A percentile compares a stretch with the other conserved stretches of the same genome.
Evolutionary conservation across 2,113 vertebrate species (phyloP).

Genomic region (Herpetotheres cachinnans): DNA sequence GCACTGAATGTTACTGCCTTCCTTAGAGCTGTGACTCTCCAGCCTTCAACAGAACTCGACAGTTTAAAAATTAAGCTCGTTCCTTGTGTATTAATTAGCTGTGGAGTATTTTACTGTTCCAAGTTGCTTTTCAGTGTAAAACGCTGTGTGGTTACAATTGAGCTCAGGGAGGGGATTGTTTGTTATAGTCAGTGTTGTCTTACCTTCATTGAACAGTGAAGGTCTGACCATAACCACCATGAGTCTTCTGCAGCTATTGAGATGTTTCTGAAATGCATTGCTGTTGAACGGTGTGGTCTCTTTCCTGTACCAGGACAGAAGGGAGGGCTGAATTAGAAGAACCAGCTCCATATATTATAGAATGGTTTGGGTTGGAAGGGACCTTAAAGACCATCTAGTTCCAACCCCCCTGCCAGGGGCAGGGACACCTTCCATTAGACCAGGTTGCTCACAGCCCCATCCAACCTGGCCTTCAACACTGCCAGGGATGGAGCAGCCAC

Average conservation of each 20-base stretch:
- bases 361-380: too few species aligned
- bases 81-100: too few species aligned
- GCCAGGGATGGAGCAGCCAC: too few species aligned
- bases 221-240: slow-evolving; percentile 16
- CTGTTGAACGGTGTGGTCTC: background rate
- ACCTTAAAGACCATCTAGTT: too few species aligned
- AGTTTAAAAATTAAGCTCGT: background rate
- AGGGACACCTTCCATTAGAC: too few species aligned
- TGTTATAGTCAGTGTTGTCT: slow-evolving; percentile 38
- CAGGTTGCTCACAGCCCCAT: too few species aligned
- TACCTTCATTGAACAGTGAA: slow-evolving; percentile 43
- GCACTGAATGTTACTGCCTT: background rate
- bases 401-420: too few species aligned
- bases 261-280: background rate
- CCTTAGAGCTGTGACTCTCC: background rate
- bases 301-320: background rate
- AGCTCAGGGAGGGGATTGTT: slow-evolving; percentile 46
- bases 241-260: background rate
- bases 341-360: background rate
- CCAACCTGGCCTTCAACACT: too few species aligned
- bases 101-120: background rate
- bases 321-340: background rate
- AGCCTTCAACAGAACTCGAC: background rate
- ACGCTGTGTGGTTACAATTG: background rate
- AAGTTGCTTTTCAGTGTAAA: background rate